These are phyloP conservation scores for Athripsodes cinereus DNA, from an alignment of 2,888 invertebrate species.

Conservation along the genomic window DNA sequence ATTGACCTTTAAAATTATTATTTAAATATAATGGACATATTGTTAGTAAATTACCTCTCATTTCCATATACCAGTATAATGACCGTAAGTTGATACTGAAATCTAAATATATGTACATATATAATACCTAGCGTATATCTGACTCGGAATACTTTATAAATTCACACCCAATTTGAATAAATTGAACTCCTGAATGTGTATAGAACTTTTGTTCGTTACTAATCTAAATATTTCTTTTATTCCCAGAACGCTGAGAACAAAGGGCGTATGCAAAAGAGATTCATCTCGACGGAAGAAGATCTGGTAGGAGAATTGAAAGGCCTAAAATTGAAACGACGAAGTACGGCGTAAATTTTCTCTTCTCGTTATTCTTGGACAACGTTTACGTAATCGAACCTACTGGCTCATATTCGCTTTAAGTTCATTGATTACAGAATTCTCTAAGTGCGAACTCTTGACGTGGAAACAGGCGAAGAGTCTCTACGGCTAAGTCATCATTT, in stretches of 20 bases:
- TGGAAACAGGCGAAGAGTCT: background rate
- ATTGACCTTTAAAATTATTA: too few relatives aligned
- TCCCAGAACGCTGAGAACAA: constrained; percentile 36
- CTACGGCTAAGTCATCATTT: background rate
- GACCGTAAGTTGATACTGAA: too few relatives aligned
- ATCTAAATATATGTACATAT: too few relatives aligned
- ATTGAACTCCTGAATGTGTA: too few relatives aligned
- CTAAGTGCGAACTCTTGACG: background rate
- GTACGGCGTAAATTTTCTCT: constrained; percentile 44
- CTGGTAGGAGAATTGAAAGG: constrained; percentile 58
- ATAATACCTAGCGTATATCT: too few relatives aligned
- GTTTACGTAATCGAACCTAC: background rate
- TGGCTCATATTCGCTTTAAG: constrained; percentile 3
- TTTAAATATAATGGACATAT: too few relatives aligned
- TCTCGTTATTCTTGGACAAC: background rate
- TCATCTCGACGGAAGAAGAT: constrained; percentile 57
- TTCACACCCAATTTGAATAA: too few relatives aligned
- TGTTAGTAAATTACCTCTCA: too few relatives aligned
- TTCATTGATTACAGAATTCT: constrained; percentile 1
- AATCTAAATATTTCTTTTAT: background rate
- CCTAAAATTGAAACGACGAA: constrained; percentile 58
- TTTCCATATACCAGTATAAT: too few relatives aligned
- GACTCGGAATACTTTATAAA: too few relatives aligned
- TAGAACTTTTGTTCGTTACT: too few relatives aligned
- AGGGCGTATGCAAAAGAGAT: constrained; percentile 55